These are phyloP conservation scores for Tethea ocularis DNA, from an alignment of 2,888 invertebrate genomes.

Conservation along the genomic window DNA sequence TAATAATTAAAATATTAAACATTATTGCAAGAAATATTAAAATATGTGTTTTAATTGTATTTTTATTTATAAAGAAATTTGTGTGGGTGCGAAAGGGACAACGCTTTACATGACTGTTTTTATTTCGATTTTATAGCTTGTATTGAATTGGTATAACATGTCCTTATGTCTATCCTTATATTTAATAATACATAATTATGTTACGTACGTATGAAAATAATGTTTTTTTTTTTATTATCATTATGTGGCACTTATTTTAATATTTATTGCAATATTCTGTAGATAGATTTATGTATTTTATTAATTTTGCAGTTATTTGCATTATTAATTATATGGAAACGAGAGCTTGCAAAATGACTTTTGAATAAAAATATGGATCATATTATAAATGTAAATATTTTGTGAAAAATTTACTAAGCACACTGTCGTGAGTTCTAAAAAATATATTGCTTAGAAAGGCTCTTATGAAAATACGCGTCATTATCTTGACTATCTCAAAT, in stretches of 20 bases:
- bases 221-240: no score
- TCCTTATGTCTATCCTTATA: no score
- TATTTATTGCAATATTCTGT: neutral
- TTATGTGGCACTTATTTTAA: neutral
- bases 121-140: no score
- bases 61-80: no score
- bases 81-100: no score
- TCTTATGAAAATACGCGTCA: neutral
- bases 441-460: neutral
- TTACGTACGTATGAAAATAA: no score
- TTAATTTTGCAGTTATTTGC: neutral
- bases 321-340: neutral
- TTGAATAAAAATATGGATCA: neutral
- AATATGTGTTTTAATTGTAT: neutral
- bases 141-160: no score
- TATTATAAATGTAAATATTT: neutral
- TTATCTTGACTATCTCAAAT: no score
- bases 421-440: neutral
- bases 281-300: neutral
- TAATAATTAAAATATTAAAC: slow-evolving; percentile 24
- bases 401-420: neutral
- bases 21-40: neutral
- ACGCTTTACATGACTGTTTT: no score
- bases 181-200: no score
- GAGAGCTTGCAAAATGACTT: neutral